These are phyloP conservation scores for Polypterus senegalus DNA, from an alignment of 2,113 vertebrate genomes.

Conservation along the genomic window DNA sequence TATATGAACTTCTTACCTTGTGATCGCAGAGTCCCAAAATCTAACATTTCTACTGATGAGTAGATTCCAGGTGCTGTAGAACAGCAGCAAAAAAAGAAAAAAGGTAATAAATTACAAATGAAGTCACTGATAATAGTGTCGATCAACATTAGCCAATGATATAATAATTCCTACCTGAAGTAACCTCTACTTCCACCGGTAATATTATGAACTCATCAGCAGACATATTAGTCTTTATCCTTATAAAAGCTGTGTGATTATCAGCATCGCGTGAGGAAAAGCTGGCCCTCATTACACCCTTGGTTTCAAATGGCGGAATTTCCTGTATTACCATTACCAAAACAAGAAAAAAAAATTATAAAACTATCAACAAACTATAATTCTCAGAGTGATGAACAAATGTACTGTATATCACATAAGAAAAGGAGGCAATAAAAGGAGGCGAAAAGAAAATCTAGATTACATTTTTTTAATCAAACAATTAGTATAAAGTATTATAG, in stretches of 20 bases:
- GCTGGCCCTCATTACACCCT: constrained; percentile 96
- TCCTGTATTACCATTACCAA: constrained; percentile 50
- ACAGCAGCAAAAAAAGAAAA: constrained; percentile 11
- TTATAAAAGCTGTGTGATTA: constrained; percentile 95
- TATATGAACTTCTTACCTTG: constrained; percentile 59
- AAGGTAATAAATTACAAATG: too few species aligned
- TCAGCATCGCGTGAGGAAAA: constrained; percentile 94
- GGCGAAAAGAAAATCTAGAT: neutral
- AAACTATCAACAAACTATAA: neutral
- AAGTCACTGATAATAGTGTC: too few species aligned
- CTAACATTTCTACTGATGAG: constrained; percentile 87
- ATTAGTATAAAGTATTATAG: neutral
- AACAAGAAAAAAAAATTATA: constrained; percentile 16
- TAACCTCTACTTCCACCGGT: constrained; percentile 94
- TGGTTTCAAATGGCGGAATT: constrained; percentile 96
- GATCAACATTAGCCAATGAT: too few species aligned
- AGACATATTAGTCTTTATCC: constrained; percentile 92
- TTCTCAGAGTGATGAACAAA: neutral
- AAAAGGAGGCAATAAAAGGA: neutral
- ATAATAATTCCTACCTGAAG: constrained; percentile 58
- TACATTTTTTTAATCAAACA: neutral
- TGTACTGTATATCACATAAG: neutral
- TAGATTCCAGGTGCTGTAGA: constrained; percentile 61
- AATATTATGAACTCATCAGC: constrained; percentile 88
- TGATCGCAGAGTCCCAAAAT: constrained; percentile 92